These are phyloP conservation scores for Percopsis transmontana DNA, from an alignment of 2,113 vertebrate species.

Conservation along the genomic window DNA sequence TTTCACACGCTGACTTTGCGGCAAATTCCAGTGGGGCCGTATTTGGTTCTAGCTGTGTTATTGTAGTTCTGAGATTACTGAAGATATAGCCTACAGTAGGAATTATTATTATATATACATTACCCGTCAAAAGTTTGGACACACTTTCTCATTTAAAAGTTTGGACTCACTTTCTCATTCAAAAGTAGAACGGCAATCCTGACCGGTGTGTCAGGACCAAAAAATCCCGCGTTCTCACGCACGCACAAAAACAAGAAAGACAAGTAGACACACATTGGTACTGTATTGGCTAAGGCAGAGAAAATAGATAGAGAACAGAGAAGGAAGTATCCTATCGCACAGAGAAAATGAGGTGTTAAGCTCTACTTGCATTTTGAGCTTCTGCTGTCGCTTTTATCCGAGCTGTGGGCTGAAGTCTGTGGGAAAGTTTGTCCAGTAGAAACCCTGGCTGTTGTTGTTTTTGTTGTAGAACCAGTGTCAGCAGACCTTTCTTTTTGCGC, in stretches of 20 bases:
- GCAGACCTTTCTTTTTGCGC: conserved; percentile 39
- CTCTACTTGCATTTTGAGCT: conserved; percentile 30
- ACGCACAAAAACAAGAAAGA: too few relatives aligned
- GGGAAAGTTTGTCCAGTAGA: conserved; percentile 71
- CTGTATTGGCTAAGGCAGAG: too few relatives aligned
- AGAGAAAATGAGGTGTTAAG: conserved; percentile 8
- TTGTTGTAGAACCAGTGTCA: conserved; percentile 64
- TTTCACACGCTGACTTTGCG: not conserved
- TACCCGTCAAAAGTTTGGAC: too few relatives aligned
- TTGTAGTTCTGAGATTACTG: conserved; percentile 14
- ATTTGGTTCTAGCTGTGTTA: conserved; percentile 25
- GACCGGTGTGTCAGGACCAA: too few relatives aligned
- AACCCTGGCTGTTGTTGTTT: conserved; percentile 62
- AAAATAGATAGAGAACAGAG: not conserved
- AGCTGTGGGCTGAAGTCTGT: conserved; percentile 56
- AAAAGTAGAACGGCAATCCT: too few relatives aligned
- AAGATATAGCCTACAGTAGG: conserved; percentile 12
- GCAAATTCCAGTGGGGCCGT: conserved; percentile 6
- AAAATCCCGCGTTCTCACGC: too few relatives aligned
- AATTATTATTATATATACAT: conserved; percentile 13
- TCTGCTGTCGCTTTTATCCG: conserved; percentile 52
- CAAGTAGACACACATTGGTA: too few relatives aligned
- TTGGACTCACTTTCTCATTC: too few relatives aligned
- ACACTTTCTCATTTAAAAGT: too few relatives aligned
- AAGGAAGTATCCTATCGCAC: conserved; percentile 1